Base-by-base conservation (phyloP, 2,113 vertebrate species). In the Agapornis roseicollis region DNA sequence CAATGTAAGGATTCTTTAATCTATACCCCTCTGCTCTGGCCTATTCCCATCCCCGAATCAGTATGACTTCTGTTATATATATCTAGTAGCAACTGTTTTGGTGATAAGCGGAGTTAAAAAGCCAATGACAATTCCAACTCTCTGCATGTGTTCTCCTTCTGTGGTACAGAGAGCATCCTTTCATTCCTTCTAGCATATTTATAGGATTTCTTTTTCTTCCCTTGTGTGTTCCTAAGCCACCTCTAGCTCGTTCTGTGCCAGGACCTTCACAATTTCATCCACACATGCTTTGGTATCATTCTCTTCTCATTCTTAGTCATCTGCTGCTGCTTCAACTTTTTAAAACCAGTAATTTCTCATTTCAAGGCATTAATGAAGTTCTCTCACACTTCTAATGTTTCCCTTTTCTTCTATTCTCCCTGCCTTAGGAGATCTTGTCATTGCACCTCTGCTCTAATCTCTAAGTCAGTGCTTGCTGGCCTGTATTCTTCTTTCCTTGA, bases 401-500 rank as follows among this genome's bases (percentile, higher is more conserved):
- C 61, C 22, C 28, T 89, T 91, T 85, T 80, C 63, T 72, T 88
- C 70, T 85, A 1, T 68, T 80, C 61, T 82, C 25, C 6, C 37
- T 82, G 74, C 78, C 17, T 69, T 79, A 76, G 56, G 83, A 95
- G 56, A 71, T 78, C 73, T 70, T 72, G 4, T 68, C 71, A 31
- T 10, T 70, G 65, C 58, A 92, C 60, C 52, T 82, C 87, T 72
- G 52, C 14, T 72, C 44, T 68, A 42, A 74, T 72, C 77, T 94
- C 61, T 58, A 79, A 72, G 3, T 88, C 84, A 46, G 47, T 29
- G 53, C 41, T 94, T 76, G 70, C 76, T 88, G 89, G 86, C 23
- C 7, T 82, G 37, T 73, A 70, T 93, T 94, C 80, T 33, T 76
- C 85, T 80, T 94, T 91, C 86, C 49, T 82, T 94, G 89, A 82